Percentiles rank a stretch among this genome's conserved stretches.
Evolutionary conservation across 2,888 invertebrate genomes (phyloP).

Genomic region (Drosophila rellima): DNA sequence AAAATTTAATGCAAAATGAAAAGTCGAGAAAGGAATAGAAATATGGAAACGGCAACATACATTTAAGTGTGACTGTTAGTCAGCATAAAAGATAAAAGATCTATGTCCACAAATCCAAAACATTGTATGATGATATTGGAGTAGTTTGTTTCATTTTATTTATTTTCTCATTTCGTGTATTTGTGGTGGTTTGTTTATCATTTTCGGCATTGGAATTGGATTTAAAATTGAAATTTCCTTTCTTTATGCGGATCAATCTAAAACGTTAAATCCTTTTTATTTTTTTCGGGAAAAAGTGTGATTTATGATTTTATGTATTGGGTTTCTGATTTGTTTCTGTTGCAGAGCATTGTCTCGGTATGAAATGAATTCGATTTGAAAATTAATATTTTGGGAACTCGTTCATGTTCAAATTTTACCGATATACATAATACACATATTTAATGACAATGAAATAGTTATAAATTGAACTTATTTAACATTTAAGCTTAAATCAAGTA

Average conservation of each 20-base stretch:
- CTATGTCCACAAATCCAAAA: conserved; percentile 43
- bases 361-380: conserved; percentile 11
- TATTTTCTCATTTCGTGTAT: conserved; percentile 73
- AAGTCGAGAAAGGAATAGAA: conserved; percentile 9
- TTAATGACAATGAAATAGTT: conserved; percentile 44
- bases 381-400: conserved; percentile 18
- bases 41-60: conserved; percentile 32
- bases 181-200: conserved; percentile 37
- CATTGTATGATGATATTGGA: conserved; percentile 39
- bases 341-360: conserved; percentile 3
- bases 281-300: conserved; percentile 2
- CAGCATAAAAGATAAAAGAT: conserved; percentile 33
- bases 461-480: conserved; percentile 52
- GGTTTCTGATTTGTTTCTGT: conserved; percentile 5
- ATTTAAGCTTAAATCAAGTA: conserved; percentile 59
- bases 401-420: conserved; percentile 28
- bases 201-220: conserved; percentile 16
- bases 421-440: conserved; percentile 32
- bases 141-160: conserved; percentile 48
- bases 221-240: conserved; percentile 5
- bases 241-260: conserved; percentile 10
- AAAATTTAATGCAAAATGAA: conserved; percentile 31
- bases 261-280: not conserved
- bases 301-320: conserved; percentile 17
- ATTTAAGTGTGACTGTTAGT: conserved; percentile 49